Evolutionary conservation across 2,797 vertebrate genomes (phyloP), one percentile per base, ranked within the genome.

Genomic region (Xerus rutilus): DNA sequence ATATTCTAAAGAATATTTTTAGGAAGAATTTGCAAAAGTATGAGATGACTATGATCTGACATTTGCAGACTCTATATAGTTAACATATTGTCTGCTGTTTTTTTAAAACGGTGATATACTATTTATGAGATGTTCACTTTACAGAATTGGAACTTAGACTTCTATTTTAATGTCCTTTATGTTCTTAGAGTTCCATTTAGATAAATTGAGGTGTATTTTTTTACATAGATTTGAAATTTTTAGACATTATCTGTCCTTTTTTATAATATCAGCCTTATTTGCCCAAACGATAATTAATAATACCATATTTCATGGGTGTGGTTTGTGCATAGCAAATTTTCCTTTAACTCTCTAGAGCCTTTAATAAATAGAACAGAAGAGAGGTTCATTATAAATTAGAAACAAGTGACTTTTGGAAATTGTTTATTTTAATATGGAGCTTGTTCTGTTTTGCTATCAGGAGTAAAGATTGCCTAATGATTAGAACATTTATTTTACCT

Each of bases 261-360:
- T 97, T 96, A 88, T 89, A 91, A 77, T 39, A 69, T 86, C 67
- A 76, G 5, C 81, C 57, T 96, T 91, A 92, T 79, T 47, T 54
- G 87, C 91, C 32, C 83, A 1, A 93, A 94, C 52, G 97, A 93
- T 88, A 97, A 92, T 95, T 96, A 94, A 94, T 97, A 89, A 76
- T 20, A 0, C 89, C 94, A 79, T 93, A 94, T 96, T 98, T 97
- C 72, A 94, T 88, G 93, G 92, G 74, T 97, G 69, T 96, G 96
- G 52, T 95, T 97, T 97, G 93, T 96, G 96, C 97, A 95, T 59
- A 93, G 92, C 94, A 97, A 96, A 97, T 96, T 97, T 97, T 97
- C 96, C 95, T 97, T 97, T 97, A 96, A 97, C 96, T 98, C 96
- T 97, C 98, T 98, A 97, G 95, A 97, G 91, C 83, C 69, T 96